phyloP scores from a whole-genome alignment of 2,113 vertebrate genomes.

The Calidris pygmaea region DNA sequence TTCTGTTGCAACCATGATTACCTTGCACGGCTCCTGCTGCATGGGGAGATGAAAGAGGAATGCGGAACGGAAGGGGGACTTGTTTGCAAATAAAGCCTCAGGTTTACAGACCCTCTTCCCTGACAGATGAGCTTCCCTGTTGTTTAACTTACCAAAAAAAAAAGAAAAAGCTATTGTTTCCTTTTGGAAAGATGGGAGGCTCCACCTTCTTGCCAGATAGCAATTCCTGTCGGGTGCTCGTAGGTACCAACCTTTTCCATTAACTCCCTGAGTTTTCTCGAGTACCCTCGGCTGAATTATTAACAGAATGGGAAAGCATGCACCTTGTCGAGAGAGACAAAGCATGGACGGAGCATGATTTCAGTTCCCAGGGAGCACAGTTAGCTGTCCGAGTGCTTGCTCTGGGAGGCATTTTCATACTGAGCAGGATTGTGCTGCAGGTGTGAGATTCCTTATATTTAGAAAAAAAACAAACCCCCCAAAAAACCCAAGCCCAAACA shows the following conservation, averaged over 20 bases:
- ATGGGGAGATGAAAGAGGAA: conserved; percentile 39
- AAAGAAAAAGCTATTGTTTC: conserved; percentile 63
- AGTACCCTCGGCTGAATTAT: conserved; percentile 40
- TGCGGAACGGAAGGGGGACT: neutral
- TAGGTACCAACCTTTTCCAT: conserved; percentile 23
- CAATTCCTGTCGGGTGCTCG: conserved; percentile 28
- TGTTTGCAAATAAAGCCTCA: conserved; percentile 19
- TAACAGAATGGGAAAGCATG: conserved; percentile 39
- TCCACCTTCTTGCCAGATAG: conserved; percentile 68
- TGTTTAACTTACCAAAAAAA: conserved; percentile 37
- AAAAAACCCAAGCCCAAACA: neutral
- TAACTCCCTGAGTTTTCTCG: conserved; percentile 41
- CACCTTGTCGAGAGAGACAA: neutral
- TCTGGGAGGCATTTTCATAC: neutral
- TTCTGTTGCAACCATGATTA: conserved; percentile 44
- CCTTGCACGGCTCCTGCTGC: conserved; percentile 65
- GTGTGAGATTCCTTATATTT: conserved; percentile 34
- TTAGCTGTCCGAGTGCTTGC: neutral
- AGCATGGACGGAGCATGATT: neutral
- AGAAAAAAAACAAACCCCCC: neutral
- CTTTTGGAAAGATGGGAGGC: conserved; percentile 50
- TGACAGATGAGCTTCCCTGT: conserved; percentile 35
- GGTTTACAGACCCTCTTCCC: conserved; percentile 22
- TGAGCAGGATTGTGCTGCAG: conserved; percentile 66
- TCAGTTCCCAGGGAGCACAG: neutral